Percentiles rank a stretch among this genome's conserved stretches.
Evolutionary conservation across 2,797 vertebrate species (phyloP).

Genomic region (Onychomys arenicola): DNA sequence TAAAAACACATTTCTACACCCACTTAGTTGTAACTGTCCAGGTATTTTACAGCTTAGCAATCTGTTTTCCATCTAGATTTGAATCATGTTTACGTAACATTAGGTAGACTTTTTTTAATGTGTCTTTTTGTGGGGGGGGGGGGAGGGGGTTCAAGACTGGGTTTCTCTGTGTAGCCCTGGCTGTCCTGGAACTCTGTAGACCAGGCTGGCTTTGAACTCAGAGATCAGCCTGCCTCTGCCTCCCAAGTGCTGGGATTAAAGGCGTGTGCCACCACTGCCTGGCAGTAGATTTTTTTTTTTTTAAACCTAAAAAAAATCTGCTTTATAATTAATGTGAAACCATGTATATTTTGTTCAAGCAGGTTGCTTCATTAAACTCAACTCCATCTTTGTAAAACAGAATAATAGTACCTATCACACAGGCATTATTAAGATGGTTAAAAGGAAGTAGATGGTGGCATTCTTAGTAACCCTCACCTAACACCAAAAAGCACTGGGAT

Average conservation of each 20-base stretch:
- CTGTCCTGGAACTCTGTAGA: no score
- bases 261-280: no score
- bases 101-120: neutral
- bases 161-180: neutral
- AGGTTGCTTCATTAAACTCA: constrained; percentile 2
- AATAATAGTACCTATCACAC: neutral
- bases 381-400: neutral
- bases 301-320: constrained; percentile 8
- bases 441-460: neutral
- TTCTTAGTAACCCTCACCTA: neutral
- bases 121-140: neutral
- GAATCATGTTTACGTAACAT: neutral
- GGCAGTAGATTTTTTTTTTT: neutral
- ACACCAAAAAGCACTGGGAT: neutral
- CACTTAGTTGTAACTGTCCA: neutral
- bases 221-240: no score
- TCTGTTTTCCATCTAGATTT: neutral
- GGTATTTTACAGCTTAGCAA: neutral
- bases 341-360: constrained; percentile 24
- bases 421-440: neutral
- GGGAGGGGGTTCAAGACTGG: neutral
- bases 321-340: neutral
- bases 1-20: neutral
- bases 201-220: no score
- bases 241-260: no score